Evolutionary conservation across 2,888 invertebrate species (phyloP), one percentile per base, ranked within the genome.

Genomic region (Morpho deidamia): DNA sequence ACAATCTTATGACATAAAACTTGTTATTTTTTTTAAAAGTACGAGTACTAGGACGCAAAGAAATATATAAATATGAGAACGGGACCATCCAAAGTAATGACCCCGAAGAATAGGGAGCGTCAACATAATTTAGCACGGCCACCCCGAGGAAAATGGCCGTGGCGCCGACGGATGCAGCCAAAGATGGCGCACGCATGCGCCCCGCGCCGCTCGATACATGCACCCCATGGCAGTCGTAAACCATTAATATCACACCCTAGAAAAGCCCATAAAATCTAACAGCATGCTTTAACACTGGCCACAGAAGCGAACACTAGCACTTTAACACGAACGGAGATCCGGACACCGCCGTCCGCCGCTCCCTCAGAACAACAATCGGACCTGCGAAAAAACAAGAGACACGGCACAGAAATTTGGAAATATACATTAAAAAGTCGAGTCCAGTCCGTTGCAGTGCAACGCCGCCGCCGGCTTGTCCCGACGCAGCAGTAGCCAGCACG

Each of bases 401-500:
- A 62, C 54, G 58, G 59, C 62, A 63, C 65, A 34, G 52, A 48
- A 45, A 42, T 55, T 45, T 10, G 43, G 3, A 38, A 11, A 3
- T 5, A 8, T 12, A n/a, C 35, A 7, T 3, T 23, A 23, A 23
- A 23, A 23, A 23, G 23, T 23, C 35, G 47, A 11, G 42, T 44
- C 52, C n/a, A 52, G 32, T 53, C 52, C 47, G 72, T 53, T 66
- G 78, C 51, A 64, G 55, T 66, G 86, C 85, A 62, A 67, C 77
- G 65, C 70, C 78, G 69, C 78, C 70, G 62, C 84, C 87, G 78
- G 74, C 72, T 95, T 96, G 96, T 96, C 96, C 95, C 93, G 95
- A 92, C 93, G 93, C 95, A 96, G 95, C 96, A 96, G 96, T 96
- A 96, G 91, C 83, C 77, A 86, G 67, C 58, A 91, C 93, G 94